phyloP scores from a whole-genome alignment of 1,140 invertebrate genomes.

The Mercenaria mercenaria region DNA sequence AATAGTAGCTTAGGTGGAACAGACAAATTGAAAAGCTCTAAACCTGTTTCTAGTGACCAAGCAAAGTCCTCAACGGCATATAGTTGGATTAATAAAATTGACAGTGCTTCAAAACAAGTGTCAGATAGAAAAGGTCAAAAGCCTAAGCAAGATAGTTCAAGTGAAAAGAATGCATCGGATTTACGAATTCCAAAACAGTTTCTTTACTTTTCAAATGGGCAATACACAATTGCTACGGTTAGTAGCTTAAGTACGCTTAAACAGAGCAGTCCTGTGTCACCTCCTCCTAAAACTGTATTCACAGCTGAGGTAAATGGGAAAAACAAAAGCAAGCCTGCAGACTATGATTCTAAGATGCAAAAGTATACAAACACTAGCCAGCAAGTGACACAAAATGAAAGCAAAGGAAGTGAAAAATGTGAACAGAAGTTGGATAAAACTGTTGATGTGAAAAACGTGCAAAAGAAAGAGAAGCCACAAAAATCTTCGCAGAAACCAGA shows the following conservation, averaged over 20 bases:
- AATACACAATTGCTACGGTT: slow-evolving; percentile 54
- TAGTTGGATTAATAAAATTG: slow-evolving; percentile 58
- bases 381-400: neutral
- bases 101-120: neutral
- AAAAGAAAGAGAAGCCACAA: neutral
- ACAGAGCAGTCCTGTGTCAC: slow-evolving; percentile 61
- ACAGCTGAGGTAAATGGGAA: slow-evolving; percentile 20
- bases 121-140: slow-evolving; percentile 43
- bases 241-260: slow-evolving; percentile 33
- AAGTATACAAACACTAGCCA: neutral
- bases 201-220: slow-evolving; percentile 55
- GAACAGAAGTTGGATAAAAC: neutral
- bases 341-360: neutral
- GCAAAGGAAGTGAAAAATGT: neutral
- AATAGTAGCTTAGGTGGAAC: neutral
- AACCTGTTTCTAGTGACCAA: neutral
- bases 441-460: neutral
- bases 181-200: slow-evolving; percentile 62
- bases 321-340: neutral
- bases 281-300: slow-evolving; percentile 58
- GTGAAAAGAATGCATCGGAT: slow-evolving; percentile 36
- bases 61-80: slow-evolving; percentile 39
- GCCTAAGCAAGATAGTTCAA: neutral
- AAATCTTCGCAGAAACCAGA: neutral
- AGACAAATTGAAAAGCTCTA: neutral